A percentile compares a stretch with the other conserved stretches of the same genome.
Evolutionary conservation across 2,113 vertebrate genomes (phyloP).

Genomic region (Girardinichthys multiradiatus): DNA sequence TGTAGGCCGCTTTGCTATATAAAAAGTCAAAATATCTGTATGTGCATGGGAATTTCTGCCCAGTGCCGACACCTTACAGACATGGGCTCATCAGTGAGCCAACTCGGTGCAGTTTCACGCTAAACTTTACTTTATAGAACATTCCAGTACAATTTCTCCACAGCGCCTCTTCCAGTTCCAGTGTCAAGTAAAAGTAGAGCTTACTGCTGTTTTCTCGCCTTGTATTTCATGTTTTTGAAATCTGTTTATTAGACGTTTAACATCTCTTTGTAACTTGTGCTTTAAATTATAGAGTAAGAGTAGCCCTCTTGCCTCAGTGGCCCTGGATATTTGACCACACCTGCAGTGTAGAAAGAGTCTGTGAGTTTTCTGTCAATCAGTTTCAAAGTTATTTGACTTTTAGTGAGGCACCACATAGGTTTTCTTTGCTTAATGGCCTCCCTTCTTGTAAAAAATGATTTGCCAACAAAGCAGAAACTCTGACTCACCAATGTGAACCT

Average conservation of each 20-base stretch:
- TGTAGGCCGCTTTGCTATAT: too few species aligned
- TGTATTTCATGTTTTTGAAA: background rate
- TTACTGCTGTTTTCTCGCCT: background rate
- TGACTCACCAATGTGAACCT: slow-evolving; percentile 56
- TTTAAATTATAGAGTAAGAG: background rate
- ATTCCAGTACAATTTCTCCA: too few species aligned
- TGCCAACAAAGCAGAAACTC: slow-evolving; percentile 17
- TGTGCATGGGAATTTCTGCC: too few species aligned
- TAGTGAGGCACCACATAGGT: background rate
- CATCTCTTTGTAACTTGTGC: background rate
- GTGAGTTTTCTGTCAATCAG: slow-evolving; percentile 10
- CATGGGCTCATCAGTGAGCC: too few species aligned
- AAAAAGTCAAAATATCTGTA: too few species aligned
- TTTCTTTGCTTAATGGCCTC: background rate
- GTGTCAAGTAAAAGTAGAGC: background rate
- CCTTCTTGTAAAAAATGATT: too few species aligned
- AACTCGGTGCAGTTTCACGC: too few species aligned
- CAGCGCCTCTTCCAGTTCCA: too few species aligned
- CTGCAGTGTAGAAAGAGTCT: background rate
- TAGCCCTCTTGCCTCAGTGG: background rate
- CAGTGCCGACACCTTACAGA: too few species aligned
- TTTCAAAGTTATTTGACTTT: slow-evolving; percentile 15
- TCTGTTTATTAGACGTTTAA: background rate
- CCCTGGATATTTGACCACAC: background rate
- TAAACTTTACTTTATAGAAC: too few species aligned